Conservation (phyloP, 2,888 invertebrate species). For the Sinelater perroti region DNA sequence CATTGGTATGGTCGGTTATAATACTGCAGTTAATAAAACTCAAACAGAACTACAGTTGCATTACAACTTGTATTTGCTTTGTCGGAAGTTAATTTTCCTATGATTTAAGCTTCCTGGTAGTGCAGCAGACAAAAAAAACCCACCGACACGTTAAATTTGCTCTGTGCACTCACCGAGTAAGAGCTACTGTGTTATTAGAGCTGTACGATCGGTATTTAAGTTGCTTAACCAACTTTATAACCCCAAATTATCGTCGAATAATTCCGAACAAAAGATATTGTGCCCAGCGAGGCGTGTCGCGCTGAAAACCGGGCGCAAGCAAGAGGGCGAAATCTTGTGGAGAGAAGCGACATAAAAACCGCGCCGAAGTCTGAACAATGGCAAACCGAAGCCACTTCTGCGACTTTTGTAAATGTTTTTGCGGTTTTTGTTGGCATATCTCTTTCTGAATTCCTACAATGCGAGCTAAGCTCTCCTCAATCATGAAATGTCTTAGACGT, state of each 20-base stretch:
- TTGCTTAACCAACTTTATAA: slow-evolving; percentile 25
- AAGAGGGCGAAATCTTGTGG: slow-evolving; percentile 24
- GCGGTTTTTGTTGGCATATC: slow-evolving; percentile 35
- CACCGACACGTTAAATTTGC: too few species aligned
- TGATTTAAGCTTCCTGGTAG: too few species aligned
- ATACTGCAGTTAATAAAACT: too few species aligned
- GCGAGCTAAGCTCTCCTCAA: slow-evolving; percentile 32
- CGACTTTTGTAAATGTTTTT: slow-evolving; percentile 44
- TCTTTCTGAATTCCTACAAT: slow-evolving; percentile 31
- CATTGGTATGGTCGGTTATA: too few species aligned
- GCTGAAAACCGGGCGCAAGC: slow-evolving; percentile 29
- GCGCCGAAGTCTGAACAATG: slow-evolving; percentile 37
- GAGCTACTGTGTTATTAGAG: slow-evolving; percentile 8
- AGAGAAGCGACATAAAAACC: slow-evolving; percentile 32
- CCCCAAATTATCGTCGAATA: slow-evolving; percentile 44
- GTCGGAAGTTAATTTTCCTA: too few species aligned
- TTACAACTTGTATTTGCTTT: too few species aligned
- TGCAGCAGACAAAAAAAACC: too few species aligned
- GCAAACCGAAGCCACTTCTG: slow-evolving; percentile 42
- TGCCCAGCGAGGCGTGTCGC: slow-evolving; percentile 32
- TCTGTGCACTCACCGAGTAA: too few species aligned
- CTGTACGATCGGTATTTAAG: slow-evolving; percentile 20
- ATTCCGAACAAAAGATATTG: slow-evolving; percentile 42
- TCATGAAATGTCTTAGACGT: slow-evolving; percentile 35
- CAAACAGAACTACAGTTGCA: too few species aligned